Percentiles rank a stretch among this genome's conserved stretches.
Conservation (phyloP, 2,113 vertebrate genomes). For the Myotis yumanensis region DNA sequence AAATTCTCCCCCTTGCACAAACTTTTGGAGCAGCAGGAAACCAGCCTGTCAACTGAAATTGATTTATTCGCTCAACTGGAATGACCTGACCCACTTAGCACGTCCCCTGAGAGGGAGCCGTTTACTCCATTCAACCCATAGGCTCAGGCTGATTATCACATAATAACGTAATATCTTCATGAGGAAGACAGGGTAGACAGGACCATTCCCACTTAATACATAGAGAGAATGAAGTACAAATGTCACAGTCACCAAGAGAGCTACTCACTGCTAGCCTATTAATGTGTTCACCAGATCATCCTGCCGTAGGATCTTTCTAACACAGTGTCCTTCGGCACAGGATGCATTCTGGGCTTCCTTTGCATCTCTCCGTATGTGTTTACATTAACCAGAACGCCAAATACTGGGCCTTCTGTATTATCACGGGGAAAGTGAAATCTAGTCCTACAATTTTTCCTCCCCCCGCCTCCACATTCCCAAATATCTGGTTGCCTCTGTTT, state of each 20-base stretch:
- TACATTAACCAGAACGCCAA: not conserved
- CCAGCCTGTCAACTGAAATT: conserved; percentile 50
- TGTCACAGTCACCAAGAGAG: not conserved
- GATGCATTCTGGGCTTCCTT: no score
- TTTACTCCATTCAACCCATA: not conserved
- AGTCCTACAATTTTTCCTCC: not conserved
- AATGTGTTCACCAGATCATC: not conserved
- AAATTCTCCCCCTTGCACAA: conserved; percentile 53
- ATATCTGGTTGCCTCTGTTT: not conserved
- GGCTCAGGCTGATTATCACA: conserved; percentile 25
- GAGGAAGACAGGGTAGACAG: not conserved
- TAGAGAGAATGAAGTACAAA: not conserved
- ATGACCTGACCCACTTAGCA: conserved; percentile 38
- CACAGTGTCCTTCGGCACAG: not conserved
- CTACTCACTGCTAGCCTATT: not conserved
- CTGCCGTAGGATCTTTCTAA: not conserved
- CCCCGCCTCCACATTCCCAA: not conserved
- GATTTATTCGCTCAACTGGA: conserved; percentile 62
- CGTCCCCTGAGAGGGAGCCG: not conserved
- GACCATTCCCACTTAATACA: not conserved
- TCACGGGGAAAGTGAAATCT: not conserved
- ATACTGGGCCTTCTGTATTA: not conserved
- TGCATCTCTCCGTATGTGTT: not conserved
- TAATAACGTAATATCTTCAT: not conserved
- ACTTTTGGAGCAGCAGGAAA: conserved; percentile 51